A percentile compares a stretch with the other conserved stretches of the same genome.
Conservation (phyloP, 2,797 vertebrate genomes). For the Clarias laeviceps region DNA sequence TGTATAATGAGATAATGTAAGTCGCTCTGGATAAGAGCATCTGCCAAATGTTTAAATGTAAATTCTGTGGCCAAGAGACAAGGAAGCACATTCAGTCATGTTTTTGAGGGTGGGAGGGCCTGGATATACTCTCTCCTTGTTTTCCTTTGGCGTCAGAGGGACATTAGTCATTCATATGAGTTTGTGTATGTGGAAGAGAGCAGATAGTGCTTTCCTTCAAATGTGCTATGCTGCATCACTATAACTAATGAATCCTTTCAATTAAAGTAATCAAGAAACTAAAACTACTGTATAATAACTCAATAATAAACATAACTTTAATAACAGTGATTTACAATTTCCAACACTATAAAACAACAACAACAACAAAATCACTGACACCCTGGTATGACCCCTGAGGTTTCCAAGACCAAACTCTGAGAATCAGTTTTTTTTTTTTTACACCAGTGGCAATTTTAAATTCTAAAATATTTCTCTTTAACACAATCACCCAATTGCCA, state of each 20-base stretch:
- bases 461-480: neutral
- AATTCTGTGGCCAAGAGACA: neutral
- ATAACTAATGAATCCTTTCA: neutral
- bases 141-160: neutral
- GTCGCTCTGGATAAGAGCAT: too few species aligned
- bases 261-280: neutral
- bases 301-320: neutral
- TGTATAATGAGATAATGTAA: too few species aligned
- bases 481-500: constrained; percentile 15
- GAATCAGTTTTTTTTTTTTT: neutral
- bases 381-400: neutral
- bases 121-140: neutral
- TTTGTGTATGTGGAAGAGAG: neutral
- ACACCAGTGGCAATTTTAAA: neutral
- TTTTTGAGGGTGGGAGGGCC: neutral
- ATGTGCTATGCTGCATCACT: neutral
- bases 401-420: neutral
- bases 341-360: neutral
- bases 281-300: neutral
- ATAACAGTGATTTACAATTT: neutral
- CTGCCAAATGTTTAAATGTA: too few species aligned
- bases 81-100: neutral
- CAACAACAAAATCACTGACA: too few species aligned
- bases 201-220: neutral
- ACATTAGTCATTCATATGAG: neutral